Evolutionary conservation across 2,113 vertebrate genomes (phyloP).

Genomic region (Bujurquina vittata): DNA sequence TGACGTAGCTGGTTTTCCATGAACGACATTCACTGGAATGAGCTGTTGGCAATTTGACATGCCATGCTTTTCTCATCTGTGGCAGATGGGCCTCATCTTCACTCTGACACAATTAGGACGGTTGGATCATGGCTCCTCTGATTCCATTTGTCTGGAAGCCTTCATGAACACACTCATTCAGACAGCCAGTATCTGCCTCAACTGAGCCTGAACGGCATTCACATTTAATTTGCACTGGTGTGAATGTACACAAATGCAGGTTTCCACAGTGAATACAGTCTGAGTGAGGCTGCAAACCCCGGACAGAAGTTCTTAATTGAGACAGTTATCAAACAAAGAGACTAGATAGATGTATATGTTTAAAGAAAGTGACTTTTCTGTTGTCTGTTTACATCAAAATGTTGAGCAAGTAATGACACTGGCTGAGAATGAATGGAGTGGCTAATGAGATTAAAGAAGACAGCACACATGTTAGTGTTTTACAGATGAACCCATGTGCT

Average conservation of each 20-base stretch:
- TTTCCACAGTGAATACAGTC: background rate
- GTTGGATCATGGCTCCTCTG: constrained; percentile 33
- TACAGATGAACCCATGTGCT: constrained; percentile 61
- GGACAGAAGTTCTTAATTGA: constrained; percentile 12
- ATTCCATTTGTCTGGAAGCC: constrained; percentile 54
- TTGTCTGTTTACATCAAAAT: constrained; percentile 64
- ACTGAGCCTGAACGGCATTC: constrained; percentile 1
- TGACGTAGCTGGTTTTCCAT: constrained; percentile 57
- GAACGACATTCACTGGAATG: constrained; percentile 55
- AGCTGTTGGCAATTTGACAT: constrained; percentile 50
- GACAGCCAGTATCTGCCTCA: constrained; percentile 21
- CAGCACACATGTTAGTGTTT: constrained; percentile 77
- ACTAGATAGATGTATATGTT: constrained; percentile 23
- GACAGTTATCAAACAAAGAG: constrained; percentile 8
- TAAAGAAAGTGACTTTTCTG: constrained; percentile 32
- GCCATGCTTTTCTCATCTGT: constrained; percentile 73
- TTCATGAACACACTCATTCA: constrained; percentile 31
- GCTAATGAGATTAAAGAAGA: constrained; percentile 70
- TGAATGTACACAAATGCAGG: constrained; percentile 17
- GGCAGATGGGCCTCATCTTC: constrained; percentile 20
- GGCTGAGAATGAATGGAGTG: constrained; percentile 62
- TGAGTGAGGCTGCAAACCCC: background rate
- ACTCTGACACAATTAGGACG: constrained; percentile 60
- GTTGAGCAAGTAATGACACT: constrained; percentile 64
- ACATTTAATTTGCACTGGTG: background rate